Base-by-base conservation (phyloP, 2,797 vertebrate species). In the Antennarius maculatus region DNA sequence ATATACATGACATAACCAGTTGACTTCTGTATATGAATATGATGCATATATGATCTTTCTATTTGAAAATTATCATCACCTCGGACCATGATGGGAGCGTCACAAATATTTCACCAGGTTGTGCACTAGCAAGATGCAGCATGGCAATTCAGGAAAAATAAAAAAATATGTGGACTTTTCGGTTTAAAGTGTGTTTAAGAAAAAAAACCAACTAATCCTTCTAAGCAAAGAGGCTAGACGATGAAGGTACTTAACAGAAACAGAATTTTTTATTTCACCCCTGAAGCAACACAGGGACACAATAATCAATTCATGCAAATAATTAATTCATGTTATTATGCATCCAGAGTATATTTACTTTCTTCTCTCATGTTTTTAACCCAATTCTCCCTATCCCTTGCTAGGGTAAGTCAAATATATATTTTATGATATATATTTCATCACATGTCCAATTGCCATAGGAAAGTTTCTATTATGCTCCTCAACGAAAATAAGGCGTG, bases 11-110 rank as follows among this genome's bases (percentile, higher is more conserved):
- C 61, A 50, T 43, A 29, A 27, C 15, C 27, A 16, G 51, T 29
- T 56, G 27, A 17, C 16, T 61, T 3, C 28, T 12, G 15, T 45
- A 53, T 29, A 45, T 23, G 16, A 17, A 27, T 57, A 39, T 82
- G 77, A 86, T 80, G 76, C 45, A 80, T n/a, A n/a, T n/a, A n/a
- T n/a, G n/a, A 75, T 56, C 28, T 71, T 57, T 57, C 54, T 34
- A 37, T 69, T 39, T 51, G 54, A 58, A 58, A 61, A 51, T 43
- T 14, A 65, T 0, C 1, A 3, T 17, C 51, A 61, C 73, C 6
- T 46, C 10, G 63, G 66, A 42, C 17, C 42, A 43, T 72, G 62
- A 80, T 77, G 69, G 69, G 79, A 74, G 45, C 69, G 59, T 65
- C 77, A 37, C 4, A 48, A 31, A 53, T 76, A 71, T 77, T 77